Conservation (phyloP, 2,797 vertebrate species). For the Cossypha niveicapilla region DNA sequence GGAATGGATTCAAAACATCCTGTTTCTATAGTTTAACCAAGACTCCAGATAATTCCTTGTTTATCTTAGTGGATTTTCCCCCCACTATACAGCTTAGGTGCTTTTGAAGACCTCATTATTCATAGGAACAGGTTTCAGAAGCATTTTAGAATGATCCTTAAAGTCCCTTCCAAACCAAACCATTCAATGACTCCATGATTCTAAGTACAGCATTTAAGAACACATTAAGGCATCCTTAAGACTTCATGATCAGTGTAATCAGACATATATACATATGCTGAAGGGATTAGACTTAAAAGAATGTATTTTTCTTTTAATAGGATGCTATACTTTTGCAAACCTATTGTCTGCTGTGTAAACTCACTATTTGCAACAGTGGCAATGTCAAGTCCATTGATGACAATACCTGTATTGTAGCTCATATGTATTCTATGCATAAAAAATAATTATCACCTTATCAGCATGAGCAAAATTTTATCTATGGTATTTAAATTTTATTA, state of each 20-base stretch:
- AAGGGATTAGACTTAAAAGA: neutral
- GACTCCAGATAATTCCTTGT: neutral
- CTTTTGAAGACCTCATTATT: neutral
- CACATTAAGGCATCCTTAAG: neutral
- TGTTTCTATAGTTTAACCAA: neutral
- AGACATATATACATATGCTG: neutral
- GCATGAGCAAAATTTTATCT: neutral
- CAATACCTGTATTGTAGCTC: neutral
- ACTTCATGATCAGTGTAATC: neutral
- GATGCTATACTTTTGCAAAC: neutral
- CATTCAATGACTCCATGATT: neutral
- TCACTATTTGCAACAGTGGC: neutral
- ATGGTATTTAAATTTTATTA: neutral
- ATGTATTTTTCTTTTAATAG: neutral
- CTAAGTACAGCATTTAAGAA: neutral
- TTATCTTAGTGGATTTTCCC: neutral
- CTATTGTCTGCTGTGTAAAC: neutral
- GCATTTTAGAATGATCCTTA: neutral
- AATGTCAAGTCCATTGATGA: neutral
- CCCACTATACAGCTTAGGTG: rapidly evolving
- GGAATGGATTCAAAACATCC: neutral
- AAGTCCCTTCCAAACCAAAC: neutral
- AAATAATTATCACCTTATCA: neutral
- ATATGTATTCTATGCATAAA: neutral
- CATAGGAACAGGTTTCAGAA: neutral